Percentiles rank a stretch among this genome's conserved stretches.
phyloP scores from a whole-genome alignment of 2,113 vertebrate genomes.

The Morone chrysops region DNA sequence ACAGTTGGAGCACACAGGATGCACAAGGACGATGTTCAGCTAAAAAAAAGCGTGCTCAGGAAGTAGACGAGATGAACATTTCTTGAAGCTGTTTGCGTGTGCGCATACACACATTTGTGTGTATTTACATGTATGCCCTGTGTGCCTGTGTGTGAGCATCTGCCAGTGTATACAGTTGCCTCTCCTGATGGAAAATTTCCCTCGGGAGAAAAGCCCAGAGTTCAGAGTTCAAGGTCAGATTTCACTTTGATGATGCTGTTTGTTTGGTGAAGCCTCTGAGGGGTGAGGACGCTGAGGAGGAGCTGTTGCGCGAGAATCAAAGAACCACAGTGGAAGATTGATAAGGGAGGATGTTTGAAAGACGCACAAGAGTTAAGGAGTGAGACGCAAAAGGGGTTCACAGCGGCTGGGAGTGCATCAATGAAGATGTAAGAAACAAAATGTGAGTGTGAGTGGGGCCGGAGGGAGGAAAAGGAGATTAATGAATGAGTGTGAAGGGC shows the following conservation, averaged over 20 bases:
- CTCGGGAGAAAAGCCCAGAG: slow-evolving; percentile 55
- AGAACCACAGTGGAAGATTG: slow-evolving; percentile 61
- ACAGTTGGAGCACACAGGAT: slow-evolving; percentile 42
- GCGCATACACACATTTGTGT: not conserved
- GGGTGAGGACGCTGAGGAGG: slow-evolving; percentile 39
- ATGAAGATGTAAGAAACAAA: slow-evolving; percentile 59
- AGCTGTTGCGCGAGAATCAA: slow-evolving; percentile 54
- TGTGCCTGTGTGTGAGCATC: slow-evolving; percentile 56
- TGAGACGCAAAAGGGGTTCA: slow-evolving; percentile 43
- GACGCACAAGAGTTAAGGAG: slow-evolving; percentile 59
- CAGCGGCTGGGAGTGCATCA: slow-evolving; percentile 43
- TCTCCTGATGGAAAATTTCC: slow-evolving; percentile 64
- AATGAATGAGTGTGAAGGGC: slow-evolving; percentile 80
- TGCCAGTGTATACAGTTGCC: slow-evolving; percentile 72
- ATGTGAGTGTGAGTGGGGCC: slow-evolving; percentile 57
- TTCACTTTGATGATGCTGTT: slow-evolving; percentile 78
- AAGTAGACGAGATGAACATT: slow-evolving; percentile 41
- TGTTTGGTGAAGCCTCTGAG: slow-evolving; percentile 67
- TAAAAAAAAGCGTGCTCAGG: slow-evolving; percentile 30
- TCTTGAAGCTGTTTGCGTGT: slow-evolving; percentile 18
- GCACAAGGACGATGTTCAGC: slow-evolving; percentile 39
- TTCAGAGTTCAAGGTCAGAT: slow-evolving; percentile 78
- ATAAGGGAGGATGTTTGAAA: slow-evolving; percentile 69
- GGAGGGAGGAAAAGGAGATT: slow-evolving; percentile 69
- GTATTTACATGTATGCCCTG: slow-evolving; percentile 30